Conservation (phyloP, 2,113 vertebrate genomes). For the Merops nubicus region DNA sequence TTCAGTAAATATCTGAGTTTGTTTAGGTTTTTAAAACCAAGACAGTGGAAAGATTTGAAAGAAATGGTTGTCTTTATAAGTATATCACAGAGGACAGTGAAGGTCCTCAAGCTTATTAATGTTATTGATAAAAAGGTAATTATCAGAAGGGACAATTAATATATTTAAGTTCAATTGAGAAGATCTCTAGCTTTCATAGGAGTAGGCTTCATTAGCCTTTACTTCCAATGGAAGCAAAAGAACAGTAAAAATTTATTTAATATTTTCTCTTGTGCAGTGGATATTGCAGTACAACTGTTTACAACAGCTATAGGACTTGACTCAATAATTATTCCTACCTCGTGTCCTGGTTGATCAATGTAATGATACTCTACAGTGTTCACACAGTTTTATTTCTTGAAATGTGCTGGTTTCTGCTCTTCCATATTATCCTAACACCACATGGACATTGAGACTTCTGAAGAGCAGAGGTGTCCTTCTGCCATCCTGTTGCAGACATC, state of each 20-base stretch:
- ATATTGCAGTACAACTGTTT: not conserved
- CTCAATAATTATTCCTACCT: not conserved
- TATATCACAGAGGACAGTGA: not conserved
- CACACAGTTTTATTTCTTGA: not conserved
- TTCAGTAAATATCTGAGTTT: not conserved
- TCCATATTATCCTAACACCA: not conserved
- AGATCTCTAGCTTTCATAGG: not conserved
- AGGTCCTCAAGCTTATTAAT: not conserved
- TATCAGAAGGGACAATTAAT: not conserved
- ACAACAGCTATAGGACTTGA: not conserved
- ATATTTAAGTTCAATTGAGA: not conserved
- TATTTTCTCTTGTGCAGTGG: not conserved
- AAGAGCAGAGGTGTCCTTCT: not conserved
- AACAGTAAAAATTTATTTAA: not conserved
- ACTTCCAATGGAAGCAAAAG: not conserved
- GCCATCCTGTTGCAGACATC: not conserved
- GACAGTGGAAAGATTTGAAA: not conserved
- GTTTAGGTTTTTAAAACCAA: not conserved
- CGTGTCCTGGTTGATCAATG: not conserved
- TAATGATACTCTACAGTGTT: not conserved
- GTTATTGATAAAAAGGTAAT: not conserved
- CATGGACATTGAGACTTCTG: not conserved
- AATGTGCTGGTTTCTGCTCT: not conserved
- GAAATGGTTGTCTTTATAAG: fast-evolving
- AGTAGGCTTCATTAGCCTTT: not conserved